Base-by-base conservation (phyloP, 2,888 invertebrate genomes). In the Andrena praecox region DNA sequence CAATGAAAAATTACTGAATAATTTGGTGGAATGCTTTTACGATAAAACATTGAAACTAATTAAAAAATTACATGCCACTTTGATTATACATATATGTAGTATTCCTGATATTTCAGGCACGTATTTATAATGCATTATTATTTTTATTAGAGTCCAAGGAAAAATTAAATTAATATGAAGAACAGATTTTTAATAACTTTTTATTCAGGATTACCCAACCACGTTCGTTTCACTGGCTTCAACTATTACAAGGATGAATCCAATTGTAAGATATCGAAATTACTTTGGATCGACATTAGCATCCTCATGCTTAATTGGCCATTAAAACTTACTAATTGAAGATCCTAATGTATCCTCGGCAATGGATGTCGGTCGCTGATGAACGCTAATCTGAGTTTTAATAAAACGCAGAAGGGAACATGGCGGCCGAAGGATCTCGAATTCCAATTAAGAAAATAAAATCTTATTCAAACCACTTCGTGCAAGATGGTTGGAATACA, bases 291-390 rank as follows among this genome's bases (percentile, higher is more conserved):
- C 60, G 60, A 52, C 60, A 48, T 72, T 64, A 81, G 73, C 77
- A 76, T 66, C 16, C 42, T 42, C 42, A 42, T 80, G 63, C 56
- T 89, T 87, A 89, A 86, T 87, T 86, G 82, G 81, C 82, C 86
- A 81, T 89, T 89, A 83, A 85, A 89, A 88, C 85, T 88, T 87
- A 83, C 81, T 87, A 89, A 87, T 88, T 84, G 84, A 77, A 86
- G 77, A 70, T 72, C 73, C 79, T 84, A 80, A 74, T 75, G 79
- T 56, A 59, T 54, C 63, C 7, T 33, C 31, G 29, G 60, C 42
- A 64, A 42, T 42, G 42, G 42, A 50, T 76, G 74, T 73, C 50
- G 70, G 60, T 20, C 59, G 67, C 78, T 84, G 83, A 88, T 83
- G 80, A 86, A 82, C 76, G 81, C 70, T 85, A 79, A 89, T 87